phyloP scores from a whole-genome alignment of 1,140 invertebrate genomes.

The Propsilocerus akamusi region DNA sequence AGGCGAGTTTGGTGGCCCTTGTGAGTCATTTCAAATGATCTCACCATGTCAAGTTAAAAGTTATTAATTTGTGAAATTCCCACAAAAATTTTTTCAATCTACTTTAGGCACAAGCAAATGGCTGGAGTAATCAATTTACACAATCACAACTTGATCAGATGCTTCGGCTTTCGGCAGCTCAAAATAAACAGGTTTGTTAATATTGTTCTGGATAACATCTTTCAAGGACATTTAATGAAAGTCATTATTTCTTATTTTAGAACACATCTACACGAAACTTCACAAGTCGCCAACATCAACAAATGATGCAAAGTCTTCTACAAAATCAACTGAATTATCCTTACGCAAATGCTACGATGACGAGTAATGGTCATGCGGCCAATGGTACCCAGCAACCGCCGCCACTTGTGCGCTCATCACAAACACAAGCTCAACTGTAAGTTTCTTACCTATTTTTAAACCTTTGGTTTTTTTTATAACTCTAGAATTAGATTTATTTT shows the following conservation, averaged over 20 bases:
- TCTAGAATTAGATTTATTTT: neutral
- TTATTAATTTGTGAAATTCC: neutral
- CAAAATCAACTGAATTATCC: constrained; percentile 3
- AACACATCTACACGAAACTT: neutral
- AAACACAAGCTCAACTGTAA: constrained; percentile 6
- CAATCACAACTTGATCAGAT: neutral
- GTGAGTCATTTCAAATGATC: neutral
- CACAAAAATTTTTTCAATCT: neutral
- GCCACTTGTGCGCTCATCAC: constrained; percentile 5
- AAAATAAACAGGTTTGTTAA: neutral
- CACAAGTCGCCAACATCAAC: neutral
- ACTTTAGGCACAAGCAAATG: neutral
- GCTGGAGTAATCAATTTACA: neutral
- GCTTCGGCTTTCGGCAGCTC: neutral
- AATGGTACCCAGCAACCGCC: constrained; percentile 5
- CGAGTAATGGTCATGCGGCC: neutral
- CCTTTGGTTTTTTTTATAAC: neutral
- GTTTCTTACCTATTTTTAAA: neutral
- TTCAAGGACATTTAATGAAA: no score
- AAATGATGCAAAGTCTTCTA: neutral
- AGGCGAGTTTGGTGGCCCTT: constrained; percentile 1
- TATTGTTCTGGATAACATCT: no score
- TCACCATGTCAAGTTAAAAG: neutral
- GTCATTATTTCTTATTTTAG: no score
- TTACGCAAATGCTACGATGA: neutral